phyloP scores from a whole-genome alignment of 2,797 vertebrate genomes.

The Propithecus deckenii region DNA sequence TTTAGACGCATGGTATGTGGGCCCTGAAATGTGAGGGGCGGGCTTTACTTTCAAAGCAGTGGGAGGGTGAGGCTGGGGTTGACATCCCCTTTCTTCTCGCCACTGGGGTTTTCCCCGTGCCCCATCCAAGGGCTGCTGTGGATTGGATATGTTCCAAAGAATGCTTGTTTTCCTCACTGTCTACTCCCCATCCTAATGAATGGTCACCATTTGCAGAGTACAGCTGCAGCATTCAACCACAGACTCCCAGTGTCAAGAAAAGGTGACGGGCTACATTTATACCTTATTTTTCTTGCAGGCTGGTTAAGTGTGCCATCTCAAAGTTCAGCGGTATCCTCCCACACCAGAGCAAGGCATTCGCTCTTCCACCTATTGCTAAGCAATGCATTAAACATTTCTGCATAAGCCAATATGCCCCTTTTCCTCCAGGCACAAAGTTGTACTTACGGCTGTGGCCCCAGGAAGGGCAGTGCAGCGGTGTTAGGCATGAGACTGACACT shows the following conservation, averaged over 20 bases:
- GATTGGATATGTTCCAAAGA: neutral
- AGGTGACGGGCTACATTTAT: neutral
- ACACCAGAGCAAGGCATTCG: neutral
- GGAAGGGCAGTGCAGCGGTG: neutral
- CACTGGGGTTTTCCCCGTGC: neutral
- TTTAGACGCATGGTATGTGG: conserved; percentile 22
- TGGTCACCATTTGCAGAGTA: neutral
- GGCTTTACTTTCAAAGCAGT: neutral
- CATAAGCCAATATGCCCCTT: neutral
- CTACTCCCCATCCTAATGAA: neutral
- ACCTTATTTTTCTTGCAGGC: neutral
- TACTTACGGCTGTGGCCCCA: neutral
- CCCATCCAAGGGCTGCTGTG: neutral
- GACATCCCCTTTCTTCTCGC: neutral
- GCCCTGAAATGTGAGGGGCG: neutral
- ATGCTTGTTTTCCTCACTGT: neutral
- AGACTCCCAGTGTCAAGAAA: neutral
- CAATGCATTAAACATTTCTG: neutral
- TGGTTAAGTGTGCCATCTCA: neutral
- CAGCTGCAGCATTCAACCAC: neutral
- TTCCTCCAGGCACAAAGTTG: neutral
- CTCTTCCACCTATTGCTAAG: neutral
- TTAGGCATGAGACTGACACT: neutral
- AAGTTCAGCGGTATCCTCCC: neutral
- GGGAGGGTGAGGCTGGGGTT: neutral